Base-by-base conservation (phyloP, 2,888 invertebrate genomes). In the Branchellion lobata region DNA sequence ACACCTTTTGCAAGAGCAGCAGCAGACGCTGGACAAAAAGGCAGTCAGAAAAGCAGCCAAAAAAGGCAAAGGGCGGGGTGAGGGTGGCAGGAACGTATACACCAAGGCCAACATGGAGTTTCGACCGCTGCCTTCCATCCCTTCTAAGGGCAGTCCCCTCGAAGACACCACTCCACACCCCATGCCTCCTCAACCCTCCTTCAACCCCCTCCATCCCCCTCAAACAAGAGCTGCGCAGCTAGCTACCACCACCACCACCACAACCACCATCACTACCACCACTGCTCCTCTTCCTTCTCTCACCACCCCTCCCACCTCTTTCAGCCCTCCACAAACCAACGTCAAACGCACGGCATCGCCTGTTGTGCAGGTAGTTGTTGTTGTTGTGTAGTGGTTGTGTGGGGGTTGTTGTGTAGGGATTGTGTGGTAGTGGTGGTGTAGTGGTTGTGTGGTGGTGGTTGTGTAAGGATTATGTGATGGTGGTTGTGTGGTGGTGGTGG, bases 71-170 rank as follows among this genome's bases (percentile, higher is more conserved):
- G n/a, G 27, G 14, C 77, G 77, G 18, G 33, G 69, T 18, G 68
- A 65, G 33, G 81, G 79, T 1, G 27, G 81, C n/a, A 40, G 75
- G 51, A 81, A 82, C 80, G 69, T 81, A n/a, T 82, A 81, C 74
- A 76, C 79, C n/a, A 77, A 68, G 3, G 40, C 80, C 31, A 34
- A 75, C 53, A 83, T 83, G 82, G 82, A 82, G 61, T 78, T 78
- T 11, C 65, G 83, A 18, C 83, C 83, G 0, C 79, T 83, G 21
- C 83, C 83, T 18, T 82, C 82, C 18, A 65, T 83, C 18, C 82
- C 80, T 29, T 68, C 57, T 14, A 40, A 47, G n/a, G 57, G 57
- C 31, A 33, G 61, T 27, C 76, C 71, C 0, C 57, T 51, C 21
- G 34, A 40, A 18, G 29, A 57, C 33, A 31, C 24, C 61, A 3